These are phyloP conservation scores for Panthera leo DNA, from an alignment of 2,113 vertebrate species.

Conservation along the genomic window DNA sequence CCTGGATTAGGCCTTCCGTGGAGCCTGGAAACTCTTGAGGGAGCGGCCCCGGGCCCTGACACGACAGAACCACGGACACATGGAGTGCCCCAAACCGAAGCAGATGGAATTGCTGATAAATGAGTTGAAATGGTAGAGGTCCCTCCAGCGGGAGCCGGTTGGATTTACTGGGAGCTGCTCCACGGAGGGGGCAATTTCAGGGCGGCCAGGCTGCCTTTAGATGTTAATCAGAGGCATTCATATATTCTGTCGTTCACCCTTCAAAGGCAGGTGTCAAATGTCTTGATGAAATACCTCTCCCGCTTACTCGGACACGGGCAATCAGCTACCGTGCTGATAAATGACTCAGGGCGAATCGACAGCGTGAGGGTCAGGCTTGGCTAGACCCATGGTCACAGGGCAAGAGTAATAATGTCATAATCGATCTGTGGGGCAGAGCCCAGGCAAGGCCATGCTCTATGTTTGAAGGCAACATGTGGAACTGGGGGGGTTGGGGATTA, in stretches of 20 bases:
- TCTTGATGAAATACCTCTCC: conserved; percentile 44
- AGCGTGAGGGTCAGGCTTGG: not conserved
- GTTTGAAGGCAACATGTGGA: conserved; percentile 16
- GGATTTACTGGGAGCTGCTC: not conserved
- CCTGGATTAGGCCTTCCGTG: not conserved
- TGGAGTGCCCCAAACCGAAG: not conserved
- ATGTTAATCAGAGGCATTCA: conserved; percentile 61
- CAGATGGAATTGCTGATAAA: conserved; percentile 55
- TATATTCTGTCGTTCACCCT: conserved; percentile 24
- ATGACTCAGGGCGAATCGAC: conserved; percentile 17
- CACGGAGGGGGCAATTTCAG: not conserved
- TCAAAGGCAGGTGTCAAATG: conserved; percentile 71
- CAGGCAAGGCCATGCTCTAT: not conserved
- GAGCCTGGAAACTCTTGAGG: conserved; percentile 30
- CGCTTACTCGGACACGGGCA: not conserved
- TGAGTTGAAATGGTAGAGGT: conserved; percentile 56
- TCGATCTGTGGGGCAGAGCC: not conserved
- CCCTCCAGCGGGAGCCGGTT: not conserved
- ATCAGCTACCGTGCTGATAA: conserved; percentile 7
- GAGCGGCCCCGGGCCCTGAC: fast-evolving
- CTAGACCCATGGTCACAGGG: not conserved
- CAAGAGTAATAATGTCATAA: not conserved
- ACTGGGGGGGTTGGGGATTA: no score
- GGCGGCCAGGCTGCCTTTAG: conserved; percentile 32
- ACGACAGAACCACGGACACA: not conserved